phyloP scores from a whole-genome alignment of 1,140 invertebrate species.

The Drosophila auraria region DNA sequence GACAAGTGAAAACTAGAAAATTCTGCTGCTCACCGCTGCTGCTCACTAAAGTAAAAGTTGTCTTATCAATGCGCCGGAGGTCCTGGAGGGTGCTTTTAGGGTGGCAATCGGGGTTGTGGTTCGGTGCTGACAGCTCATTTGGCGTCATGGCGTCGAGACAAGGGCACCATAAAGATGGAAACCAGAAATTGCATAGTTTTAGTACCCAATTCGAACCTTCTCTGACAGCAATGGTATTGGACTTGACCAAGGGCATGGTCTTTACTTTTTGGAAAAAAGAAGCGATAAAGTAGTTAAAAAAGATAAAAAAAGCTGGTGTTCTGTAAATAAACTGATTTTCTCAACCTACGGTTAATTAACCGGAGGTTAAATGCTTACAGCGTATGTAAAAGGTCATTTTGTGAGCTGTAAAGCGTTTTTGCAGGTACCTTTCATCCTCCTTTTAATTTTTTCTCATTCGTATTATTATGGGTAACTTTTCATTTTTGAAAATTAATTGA shows the following conservation, averaged over 20 bases:
- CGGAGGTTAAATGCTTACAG: not conserved
- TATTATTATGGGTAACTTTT: too few species aligned
- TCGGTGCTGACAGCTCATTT: constrained; percentile 18
- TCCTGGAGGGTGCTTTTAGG: not conserved
- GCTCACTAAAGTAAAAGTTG: constrained; percentile 74
- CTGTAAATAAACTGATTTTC: too few species aligned
- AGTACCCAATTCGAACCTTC: constrained; percentile 7
- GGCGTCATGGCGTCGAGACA: constrained; percentile 40
- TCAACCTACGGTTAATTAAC: not conserved
- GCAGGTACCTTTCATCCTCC: not conserved
- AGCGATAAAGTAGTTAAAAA: not conserved
- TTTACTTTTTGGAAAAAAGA: not conserved
- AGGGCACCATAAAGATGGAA: constrained; percentile 29
- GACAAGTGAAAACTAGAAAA: constrained; percentile 78
- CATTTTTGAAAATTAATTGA: too few species aligned
- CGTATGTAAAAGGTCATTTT: too few species aligned
- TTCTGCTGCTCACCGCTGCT: constrained; percentile 36
- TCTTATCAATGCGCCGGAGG: constrained; percentile 37
- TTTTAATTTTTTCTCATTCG: too few species aligned
- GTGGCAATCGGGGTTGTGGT: not conserved
- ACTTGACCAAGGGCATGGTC: constrained; percentile 63
- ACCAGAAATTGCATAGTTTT: constrained; percentile 34
- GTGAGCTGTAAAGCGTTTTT: too few species aligned
- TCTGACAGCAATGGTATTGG: constrained; percentile 33
- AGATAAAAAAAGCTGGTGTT: not conserved